phyloP scores from a whole-genome alignment of 2,888 invertebrate species.

The Meghimatium bilineatum region DNA sequence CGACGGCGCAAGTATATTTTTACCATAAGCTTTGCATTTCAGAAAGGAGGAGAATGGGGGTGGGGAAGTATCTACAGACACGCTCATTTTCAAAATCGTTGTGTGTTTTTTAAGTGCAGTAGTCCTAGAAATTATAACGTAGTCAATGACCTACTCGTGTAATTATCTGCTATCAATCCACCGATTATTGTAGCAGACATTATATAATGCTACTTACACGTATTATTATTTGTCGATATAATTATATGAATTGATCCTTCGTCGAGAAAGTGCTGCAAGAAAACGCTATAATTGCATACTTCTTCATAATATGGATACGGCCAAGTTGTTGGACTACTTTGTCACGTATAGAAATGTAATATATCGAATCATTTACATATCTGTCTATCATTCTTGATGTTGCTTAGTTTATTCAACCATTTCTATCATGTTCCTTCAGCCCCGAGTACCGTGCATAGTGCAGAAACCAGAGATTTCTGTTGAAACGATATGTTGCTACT shows the following conservation, averaged over 20 bases:
- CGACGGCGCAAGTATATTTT: constrained; percentile 4
- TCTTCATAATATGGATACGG: not conserved
- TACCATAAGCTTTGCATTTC: not conserved
- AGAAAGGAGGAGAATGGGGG: not conserved
- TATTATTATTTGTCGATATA: not conserved
- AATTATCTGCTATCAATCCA: not conserved
- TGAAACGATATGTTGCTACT: too few species aligned
- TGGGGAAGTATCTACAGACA: not conserved
- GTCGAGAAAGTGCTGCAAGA: not conserved
- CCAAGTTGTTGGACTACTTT: not conserved
- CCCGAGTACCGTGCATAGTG: too few species aligned
- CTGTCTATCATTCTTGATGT: too few species aligned
- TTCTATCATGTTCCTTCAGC: too few species aligned
- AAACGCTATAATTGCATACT: not conserved
- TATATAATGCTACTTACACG: not conserved
- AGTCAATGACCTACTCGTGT: not conserved
- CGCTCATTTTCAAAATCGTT: not conserved
- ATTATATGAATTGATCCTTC: not conserved
- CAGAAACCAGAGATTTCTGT: too few species aligned
- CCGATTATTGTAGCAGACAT: not conserved
- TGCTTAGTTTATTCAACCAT: too few species aligned
- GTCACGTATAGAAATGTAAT: too few species aligned
- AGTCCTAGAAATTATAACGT: not conserved
- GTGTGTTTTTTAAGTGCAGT: not conserved
- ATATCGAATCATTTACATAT: too few species aligned